phyloP scores from a whole-genome alignment of 2,888 invertebrate genomes.

The Cecidostiba fungosa region DNA sequence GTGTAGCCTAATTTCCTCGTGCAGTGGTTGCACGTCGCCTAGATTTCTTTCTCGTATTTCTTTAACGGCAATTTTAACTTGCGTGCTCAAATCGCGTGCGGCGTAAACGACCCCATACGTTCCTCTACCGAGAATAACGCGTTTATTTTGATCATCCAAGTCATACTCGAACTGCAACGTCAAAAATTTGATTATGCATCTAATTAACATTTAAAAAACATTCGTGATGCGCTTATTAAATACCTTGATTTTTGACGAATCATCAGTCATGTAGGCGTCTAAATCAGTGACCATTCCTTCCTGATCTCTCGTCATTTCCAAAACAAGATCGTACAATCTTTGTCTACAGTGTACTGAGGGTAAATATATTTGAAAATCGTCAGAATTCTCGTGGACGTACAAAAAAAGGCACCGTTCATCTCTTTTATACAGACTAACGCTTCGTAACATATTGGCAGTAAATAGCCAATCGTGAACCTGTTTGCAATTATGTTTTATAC shows the following conservation, averaged over 20 bases:
- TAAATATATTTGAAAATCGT: constrained; percentile 99
- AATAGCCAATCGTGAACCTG: constrained; percentile 97
- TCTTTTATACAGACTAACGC: constrained; percentile 95
- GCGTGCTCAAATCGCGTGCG: constrained; percentile 95
- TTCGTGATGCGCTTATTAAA: background rate
- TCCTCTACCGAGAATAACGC: constrained; percentile 94
- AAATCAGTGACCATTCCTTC: constrained; percentile 89
- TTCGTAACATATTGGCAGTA: constrained; percentile 93
- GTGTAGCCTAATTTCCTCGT: constrained; percentile 98
- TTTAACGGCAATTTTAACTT: constrained; percentile 96
- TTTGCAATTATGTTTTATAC: constrained; percentile 88
- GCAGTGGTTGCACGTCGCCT: constrained; percentile 97
- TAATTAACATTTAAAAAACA: constrained; percentile 6
- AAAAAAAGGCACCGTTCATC: constrained; percentile 97
- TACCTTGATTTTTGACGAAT: constrained; percentile 62
- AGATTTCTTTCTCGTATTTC: constrained; percentile 98
- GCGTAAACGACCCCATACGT: constrained; percentile 98
- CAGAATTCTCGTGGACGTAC: constrained; percentile 98
- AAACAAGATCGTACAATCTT: constrained; percentile 91
- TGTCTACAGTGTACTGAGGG: constrained; percentile 93
- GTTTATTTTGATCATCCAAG: constrained; percentile 92
- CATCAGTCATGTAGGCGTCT: constrained; percentile 84
- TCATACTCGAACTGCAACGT: constrained; percentile 94
- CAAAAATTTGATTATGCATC: constrained; percentile 6
- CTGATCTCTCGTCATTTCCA: constrained; percentile 94